phyloP scores from a whole-genome alignment of 2,888 invertebrate genomes.

The Notodonta ziczac region DNA sequence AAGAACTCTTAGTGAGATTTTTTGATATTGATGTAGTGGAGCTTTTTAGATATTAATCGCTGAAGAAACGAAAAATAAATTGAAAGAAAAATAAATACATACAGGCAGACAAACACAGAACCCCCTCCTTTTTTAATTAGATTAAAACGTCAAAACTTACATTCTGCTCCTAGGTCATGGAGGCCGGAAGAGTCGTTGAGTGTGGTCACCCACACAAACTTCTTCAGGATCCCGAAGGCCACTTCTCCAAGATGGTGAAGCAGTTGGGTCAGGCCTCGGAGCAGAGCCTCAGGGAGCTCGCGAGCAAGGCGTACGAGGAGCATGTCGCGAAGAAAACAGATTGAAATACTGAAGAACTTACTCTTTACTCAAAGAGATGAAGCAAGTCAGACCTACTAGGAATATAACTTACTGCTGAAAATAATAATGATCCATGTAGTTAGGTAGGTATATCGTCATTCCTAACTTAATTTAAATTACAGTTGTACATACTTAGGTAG shows the following conservation, averaged over 20 bases:
- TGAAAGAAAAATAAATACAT: too few relatives aligned
- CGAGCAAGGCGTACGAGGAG: slow-evolving; percentile 61
- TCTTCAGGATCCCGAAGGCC: slow-evolving; percentile 81
- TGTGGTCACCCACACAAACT: slow-evolving; percentile 89
- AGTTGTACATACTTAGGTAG: too few relatives aligned
- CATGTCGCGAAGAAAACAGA: slow-evolving; percentile 50
- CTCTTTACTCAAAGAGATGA: too few relatives aligned
- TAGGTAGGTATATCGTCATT: too few relatives aligned
- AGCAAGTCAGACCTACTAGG: too few relatives aligned
- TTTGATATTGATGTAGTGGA: too few relatives aligned
- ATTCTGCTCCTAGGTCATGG: slow-evolving; percentile 72
- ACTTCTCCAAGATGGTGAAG: slow-evolving; percentile 86
- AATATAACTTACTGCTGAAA: too few relatives aligned
- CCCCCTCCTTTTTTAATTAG: not conserved
- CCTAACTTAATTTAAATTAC: too few relatives aligned
- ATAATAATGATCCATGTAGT: too few relatives aligned
- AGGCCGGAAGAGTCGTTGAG: slow-evolving; percentile 87
- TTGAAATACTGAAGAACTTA: not conserved
- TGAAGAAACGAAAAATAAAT: too few relatives aligned
- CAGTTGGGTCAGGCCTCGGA: slow-evolving; percentile 84
- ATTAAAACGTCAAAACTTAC: not conserved
- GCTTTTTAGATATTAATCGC: too few relatives aligned
- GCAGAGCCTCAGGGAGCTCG: slow-evolving; percentile 70
- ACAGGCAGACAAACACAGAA: slow-evolving; percentile 15
- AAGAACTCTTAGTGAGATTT: too few relatives aligned